A percentile compares a stretch with the other conserved stretches of the same genome.
Evolutionary conservation across 2,797 vertebrate species (phyloP).

Genomic region (Chloroceryle amazona): DNA sequence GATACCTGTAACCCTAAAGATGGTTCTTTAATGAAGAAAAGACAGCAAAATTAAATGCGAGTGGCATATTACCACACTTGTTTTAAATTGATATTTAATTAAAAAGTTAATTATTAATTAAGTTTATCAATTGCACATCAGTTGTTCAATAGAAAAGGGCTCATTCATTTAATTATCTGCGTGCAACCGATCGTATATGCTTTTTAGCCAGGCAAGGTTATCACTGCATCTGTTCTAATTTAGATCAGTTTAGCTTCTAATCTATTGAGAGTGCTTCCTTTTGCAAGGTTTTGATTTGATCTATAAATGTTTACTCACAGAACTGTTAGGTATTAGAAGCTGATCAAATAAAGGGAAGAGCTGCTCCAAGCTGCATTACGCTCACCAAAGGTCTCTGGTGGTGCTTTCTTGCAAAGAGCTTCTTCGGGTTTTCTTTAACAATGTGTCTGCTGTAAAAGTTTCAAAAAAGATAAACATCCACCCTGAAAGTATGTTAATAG

Average conservation of each 20-base stretch:
- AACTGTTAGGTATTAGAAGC: conserved; percentile 79
- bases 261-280: conserved; percentile 78
- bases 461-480: conserved; percentile 79
- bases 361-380: background rate
- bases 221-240: conserved; percentile 79
- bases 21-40: conserved; percentile 62
- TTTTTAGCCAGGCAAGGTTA: conserved; percentile 84
- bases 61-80: conserved; percentile 78
- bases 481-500: conserved; percentile 76
- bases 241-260: conserved; percentile 78
- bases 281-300: conserved; percentile 72
- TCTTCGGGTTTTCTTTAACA: conserved; percentile 40
- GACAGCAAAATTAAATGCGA: conserved; percentile 71
- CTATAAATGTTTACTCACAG: conserved; percentile 80
- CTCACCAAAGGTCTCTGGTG: conserved; percentile 54
- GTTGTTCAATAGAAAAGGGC: conserved; percentile 86
- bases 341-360: conserved; percentile 80
- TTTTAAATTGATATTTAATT: conserved; percentile 87
- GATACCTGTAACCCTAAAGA: conserved; percentile 56
- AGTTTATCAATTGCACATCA: conserved; percentile 86
- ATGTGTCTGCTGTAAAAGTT: conserved; percentile 70
- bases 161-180: conserved; percentile 87
- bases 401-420: conserved; percentile 39
- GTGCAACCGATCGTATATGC: conserved; percentile 82
- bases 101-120: conserved; percentile 90